Evolutionary conservation across 1,140 invertebrate species (phyloP).

Genomic region (Melanaphis sacchari): DNA sequence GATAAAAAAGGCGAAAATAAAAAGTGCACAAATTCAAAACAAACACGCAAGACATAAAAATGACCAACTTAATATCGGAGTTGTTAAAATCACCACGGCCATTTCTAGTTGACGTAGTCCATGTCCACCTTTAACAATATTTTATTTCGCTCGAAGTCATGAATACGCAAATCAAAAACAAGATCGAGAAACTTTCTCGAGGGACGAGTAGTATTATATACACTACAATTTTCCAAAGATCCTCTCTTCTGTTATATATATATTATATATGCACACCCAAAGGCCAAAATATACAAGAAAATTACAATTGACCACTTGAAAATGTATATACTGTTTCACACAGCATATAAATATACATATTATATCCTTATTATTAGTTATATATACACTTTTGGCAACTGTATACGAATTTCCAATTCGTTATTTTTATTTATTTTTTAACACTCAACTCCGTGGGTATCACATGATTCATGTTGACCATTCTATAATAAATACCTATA

Average conservation of each 20-base stretch:
- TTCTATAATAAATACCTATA: not conserved
- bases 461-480: not conserved
- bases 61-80: not conserved
- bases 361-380: not conserved
- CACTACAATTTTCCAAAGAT: not conserved
- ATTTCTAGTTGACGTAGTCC: not conserved
- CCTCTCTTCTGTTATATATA: not conserved
- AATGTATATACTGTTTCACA: not conserved
- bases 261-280: not conserved
- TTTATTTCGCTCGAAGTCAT: slow-evolving; percentile 29
- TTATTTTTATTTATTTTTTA: slow-evolving; percentile 4
- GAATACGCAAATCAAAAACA: slow-evolving; percentile 34
- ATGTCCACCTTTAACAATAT: not conserved
- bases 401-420: not conserved
- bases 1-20: not conserved
- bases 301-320: slow-evolving; percentile 11
- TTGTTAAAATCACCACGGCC: slow-evolving; percentile 1
- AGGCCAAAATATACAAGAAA: slow-evolving; percentile 10
- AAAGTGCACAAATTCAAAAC: slow-evolving; percentile 20
- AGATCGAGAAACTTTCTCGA: slow-evolving; percentile 28
- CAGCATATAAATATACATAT: not conserved
- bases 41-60: slow-evolving; percentile 2
- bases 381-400: slow-evolving; percentile 20
- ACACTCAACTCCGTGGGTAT: slow-evolving; percentile 20
- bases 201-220: slow-evolving; percentile 9